Evolutionary conservation across 2,797 vertebrate genomes (phyloP).

Genomic region (Pitangus sulphuratus): DNA sequence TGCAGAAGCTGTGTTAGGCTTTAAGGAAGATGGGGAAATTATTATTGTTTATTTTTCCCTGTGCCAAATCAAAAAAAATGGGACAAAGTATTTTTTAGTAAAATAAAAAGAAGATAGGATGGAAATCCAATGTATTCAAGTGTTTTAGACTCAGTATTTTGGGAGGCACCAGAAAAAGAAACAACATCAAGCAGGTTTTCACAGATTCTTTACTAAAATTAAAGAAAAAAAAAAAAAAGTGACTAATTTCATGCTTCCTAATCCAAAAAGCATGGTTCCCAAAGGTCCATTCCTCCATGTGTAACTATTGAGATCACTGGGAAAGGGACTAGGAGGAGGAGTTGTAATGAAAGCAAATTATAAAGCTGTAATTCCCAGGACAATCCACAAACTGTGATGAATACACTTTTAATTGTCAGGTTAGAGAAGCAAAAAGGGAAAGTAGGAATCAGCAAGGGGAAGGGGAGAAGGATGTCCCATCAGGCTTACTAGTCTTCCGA

Average conservation of each 20-base stretch:
- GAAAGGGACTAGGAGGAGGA: not conserved
- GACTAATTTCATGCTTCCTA: conserved; percentile 20
- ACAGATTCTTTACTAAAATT: conserved; percentile 1
- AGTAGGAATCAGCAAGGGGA: not conserved
- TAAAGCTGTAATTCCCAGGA: conserved; percentile 38
- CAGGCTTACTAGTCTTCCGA: conserved; percentile 57
- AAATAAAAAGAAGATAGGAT: not conserved
- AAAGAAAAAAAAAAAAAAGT: not conserved
- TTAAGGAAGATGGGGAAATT: not conserved
- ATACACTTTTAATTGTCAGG: conserved; percentile 14
- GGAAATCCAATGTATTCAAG: not conserved
- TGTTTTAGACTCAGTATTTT: not conserved
- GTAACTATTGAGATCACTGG: not conserved
- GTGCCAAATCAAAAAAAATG: not conserved
- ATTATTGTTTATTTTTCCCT: not conserved
- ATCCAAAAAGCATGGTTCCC: conserved; percentile 19
- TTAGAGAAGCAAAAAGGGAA: conserved; percentile 33
- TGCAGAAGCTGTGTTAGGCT: not conserved
- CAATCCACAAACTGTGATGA: conserved; percentile 41
- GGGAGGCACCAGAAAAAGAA: conserved; percentile 18
- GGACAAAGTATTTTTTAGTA: not conserved
- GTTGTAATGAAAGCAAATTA: conserved; percentile 20
- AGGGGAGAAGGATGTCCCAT: conserved; percentile 21
- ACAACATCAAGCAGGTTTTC: conserved; percentile 17
- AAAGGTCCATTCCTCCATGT: not conserved